Conservation (phyloP, 30 jellyfish, hydroid and myxozoan species). For the Mastigias papua region DNA sequence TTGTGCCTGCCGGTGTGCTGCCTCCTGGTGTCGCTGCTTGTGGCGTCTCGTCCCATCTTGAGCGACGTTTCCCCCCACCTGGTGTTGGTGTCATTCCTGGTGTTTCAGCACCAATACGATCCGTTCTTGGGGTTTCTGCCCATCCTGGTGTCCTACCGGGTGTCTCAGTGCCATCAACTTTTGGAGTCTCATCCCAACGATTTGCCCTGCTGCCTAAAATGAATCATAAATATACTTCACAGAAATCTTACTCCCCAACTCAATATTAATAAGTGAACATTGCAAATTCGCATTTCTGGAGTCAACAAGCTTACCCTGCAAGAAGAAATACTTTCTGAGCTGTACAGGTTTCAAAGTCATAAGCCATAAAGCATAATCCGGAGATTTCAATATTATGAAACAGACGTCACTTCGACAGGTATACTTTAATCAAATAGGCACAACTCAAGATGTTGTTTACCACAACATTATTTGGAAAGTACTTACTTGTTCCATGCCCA, state of each 20-base stretch:
- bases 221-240: neutral
- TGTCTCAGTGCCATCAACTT: constrained; percentile 90
- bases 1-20: constrained; percentile 83
- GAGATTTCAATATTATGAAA: too few relatives aligned
- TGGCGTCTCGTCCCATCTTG: constrained; percentile 99
- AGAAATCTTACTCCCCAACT: neutral
- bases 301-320: too few relatives aligned
- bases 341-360: too few relatives aligned
- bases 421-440: too few relatives aligned
- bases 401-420: too few relatives aligned
- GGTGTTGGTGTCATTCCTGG: constrained; percentile 99
- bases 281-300: too few relatives aligned
- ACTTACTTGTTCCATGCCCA: constrained; percentile 95
- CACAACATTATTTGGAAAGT: too few relatives aligned
- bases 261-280: too few relatives aligned
- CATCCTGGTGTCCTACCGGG: constrained; percentile 99
- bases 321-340: too few relatives aligned
- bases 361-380: too few relatives aligned
- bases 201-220: constrained; percentile 88
- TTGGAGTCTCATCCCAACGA: constrained; percentile 99
- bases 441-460: too few relatives aligned
- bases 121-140: constrained; percentile 99
- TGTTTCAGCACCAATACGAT: constrained; percentile 95
- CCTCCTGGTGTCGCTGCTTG: constrained; percentile 96
- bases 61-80: constrained; percentile 93